A percentile compares a stretch with the other conserved stretches of the same genome.
phyloP scores from a whole-genome alignment of 37 sponge, comb jelly and placozoan species.

The Mnemiopsis leidyi region DNA sequence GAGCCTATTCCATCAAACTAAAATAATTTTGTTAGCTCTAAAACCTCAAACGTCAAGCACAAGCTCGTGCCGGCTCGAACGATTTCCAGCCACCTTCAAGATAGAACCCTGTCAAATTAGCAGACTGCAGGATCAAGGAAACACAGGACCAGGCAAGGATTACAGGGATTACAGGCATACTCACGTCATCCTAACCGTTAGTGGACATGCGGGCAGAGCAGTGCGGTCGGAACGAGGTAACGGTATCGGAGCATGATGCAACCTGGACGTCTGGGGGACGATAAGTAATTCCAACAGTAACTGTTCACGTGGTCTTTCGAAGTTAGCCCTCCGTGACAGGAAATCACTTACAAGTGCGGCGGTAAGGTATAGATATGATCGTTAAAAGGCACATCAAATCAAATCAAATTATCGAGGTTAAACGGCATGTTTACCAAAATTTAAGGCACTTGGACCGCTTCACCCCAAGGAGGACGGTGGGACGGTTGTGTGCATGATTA shows the following conservation, averaged over 20 bases:
- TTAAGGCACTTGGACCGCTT: slow-evolving; percentile 38
- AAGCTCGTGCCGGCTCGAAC: too few relatives aligned
- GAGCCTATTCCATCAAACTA: too few relatives aligned
- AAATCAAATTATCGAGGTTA: neutral
- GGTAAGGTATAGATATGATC: neutral
- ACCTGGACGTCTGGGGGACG: neutral
- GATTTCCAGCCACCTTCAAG: neutral
- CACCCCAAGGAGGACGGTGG: neutral
- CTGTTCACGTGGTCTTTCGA: too few relatives aligned
- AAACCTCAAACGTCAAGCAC: too few relatives aligned
- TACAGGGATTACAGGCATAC: too few relatives aligned
- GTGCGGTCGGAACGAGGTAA: neutral
- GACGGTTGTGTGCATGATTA: neutral
- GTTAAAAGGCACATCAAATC: neutral
- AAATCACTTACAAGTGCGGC: neutral
- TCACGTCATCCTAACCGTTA: neutral
- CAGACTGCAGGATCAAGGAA: neutral
- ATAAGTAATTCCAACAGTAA: too few relatives aligned
- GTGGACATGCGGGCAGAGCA: neutral
- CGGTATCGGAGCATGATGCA: neutral
- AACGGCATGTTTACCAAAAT: neutral
- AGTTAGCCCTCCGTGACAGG: too few relatives aligned
- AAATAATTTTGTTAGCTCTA: too few relatives aligned
- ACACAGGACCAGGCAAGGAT: neutral
- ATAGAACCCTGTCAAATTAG: neutral